Evolutionary conservation across 2,797 vertebrate species (phyloP), one percentile per base, ranked within the genome.

Genomic region (Dicrostonyx torquatus): DNA sequence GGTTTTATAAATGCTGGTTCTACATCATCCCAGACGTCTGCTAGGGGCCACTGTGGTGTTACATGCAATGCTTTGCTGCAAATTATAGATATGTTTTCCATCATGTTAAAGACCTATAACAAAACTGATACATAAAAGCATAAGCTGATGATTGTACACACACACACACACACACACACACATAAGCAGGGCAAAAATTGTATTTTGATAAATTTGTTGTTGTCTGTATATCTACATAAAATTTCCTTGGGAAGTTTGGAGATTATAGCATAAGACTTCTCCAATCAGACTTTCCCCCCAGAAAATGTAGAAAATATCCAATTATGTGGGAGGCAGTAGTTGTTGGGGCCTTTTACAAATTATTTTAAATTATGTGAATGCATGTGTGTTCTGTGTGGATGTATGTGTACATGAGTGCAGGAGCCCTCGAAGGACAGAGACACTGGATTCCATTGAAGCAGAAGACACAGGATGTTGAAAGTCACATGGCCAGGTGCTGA

Each of bases 141-240:
- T 24, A 94, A 55, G 55, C n/a, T 93, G 24, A 20, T 86, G 75
- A 58, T 45, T 91, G n/a, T n/a, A 45, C n/a, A 14, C 83, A 6
- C 79, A 78, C 48, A 53, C 31, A 50, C 29, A 77, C 2, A 43
- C 40, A 76, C 73, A 34, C 48, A 53, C n/a, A 37, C 53, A 40
- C n/a, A 80, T n/a, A 37, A 6, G 29, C 8, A 45, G 0, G 7
- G 11, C 40, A 48, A 40, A 80, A 58, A 80, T 43, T 53, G 29
- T 62, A 75, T 37, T 20, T 89, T 31, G 31, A 48, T 82, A 83
- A 31, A 93, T 89, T 82, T 86, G 50, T 22, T 43, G 45, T 43
- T 92, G 53, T 53, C 15, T 94, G 22, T 58, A 10, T 91, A 73
- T 66, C 45, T 80, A 79, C 34, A 76, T 60, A 90, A 34, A 93